Evolutionary conservation across 2,113 vertebrate genomes (phyloP), one percentile per base, ranked within the genome.

Genomic region (Oxyura jamaicensis): DNA sequence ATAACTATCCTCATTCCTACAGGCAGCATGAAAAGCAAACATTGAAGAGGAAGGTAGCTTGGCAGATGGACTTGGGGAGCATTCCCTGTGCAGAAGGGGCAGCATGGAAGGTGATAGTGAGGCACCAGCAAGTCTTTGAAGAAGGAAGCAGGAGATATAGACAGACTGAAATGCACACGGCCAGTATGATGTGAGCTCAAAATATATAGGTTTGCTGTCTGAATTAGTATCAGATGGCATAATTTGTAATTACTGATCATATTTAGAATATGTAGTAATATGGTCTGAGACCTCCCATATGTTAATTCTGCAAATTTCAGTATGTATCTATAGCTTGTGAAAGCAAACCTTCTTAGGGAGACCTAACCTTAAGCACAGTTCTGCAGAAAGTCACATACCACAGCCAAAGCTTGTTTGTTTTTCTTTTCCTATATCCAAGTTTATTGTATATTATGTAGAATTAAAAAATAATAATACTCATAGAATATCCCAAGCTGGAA

Each of bases 221-320:
- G 80, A 93, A 92, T 94, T 91, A 75, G 83, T 79, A 55, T 91
- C 90, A 72, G 69, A 6, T 94, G 92, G 90, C 76, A 92, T 96
- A 80, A 93, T 50, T 29, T 4, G 3, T 69, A n/a, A 50, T 16
- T 62, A 16, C 50, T 58, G 80, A 50, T 79, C 96, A 94, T 88
- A 95, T 94, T 96, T 96, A 86, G 92, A 86, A 10, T 58, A 41
- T 72, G 69, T 66, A 42, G 76, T 95, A 88, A 94, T 92, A 35
- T 3, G 31, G 35, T 52, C 88, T 85, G 69, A 91, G 74, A 33
- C 25, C 77, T 83, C 86, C 84, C 80, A 83, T 89, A 73, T 92
- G 91, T 55, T 91, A 86, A 66, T 82, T 91, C 13, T 91, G 77
- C 48, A 50, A 36, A 75, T 46, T 65, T 75, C 50, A 48, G 7